These are phyloP conservation scores for Neuroterus valhalla DNA, from an alignment of 1,140 invertebrate species.

Conservation along the genomic window DNA sequence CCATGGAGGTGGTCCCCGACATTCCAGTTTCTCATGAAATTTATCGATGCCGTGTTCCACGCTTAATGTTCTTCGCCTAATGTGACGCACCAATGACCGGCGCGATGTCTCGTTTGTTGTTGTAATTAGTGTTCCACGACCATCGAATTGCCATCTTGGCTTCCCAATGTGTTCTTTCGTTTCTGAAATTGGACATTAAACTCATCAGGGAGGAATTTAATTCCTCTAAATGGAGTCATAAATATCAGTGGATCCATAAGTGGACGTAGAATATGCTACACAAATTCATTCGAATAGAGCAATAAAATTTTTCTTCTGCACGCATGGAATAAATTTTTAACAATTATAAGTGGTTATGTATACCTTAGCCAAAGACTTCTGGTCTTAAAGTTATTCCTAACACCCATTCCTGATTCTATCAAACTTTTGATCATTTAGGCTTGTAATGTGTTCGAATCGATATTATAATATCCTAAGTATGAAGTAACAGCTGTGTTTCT, in stretches of 20 bases:
- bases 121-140: conserved; percentile 3
- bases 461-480: too few relatives aligned
- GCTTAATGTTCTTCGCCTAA: conserved; percentile 25
- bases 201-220: not conserved
- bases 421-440: too few relatives aligned
- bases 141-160: not conserved
- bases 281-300: not conserved
- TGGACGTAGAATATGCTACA: not conserved
- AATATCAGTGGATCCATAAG: not conserved
- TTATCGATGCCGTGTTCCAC: conserved; percentile 66
- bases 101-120: conserved; percentile 1
- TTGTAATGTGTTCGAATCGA: too few relatives aligned
- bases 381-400: too few relatives aligned
- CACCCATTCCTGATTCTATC: too few relatives aligned
- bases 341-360: too few relatives aligned
- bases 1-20: conserved; percentile 66
- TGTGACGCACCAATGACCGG: conserved; percentile 20
- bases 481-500: too few relatives aligned
- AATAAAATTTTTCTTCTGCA: not conserved
- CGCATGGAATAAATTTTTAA: too few relatives aligned
- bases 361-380: too few relatives aligned
- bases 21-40: conserved; percentile 70
- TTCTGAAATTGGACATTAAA: conserved; percentile 13
- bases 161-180: not conserved
- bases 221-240: not conserved